Evolutionary conservation across 2,888 invertebrate species (phyloP), one percentile per base, ranked within the genome.

Genomic region (Aplocera efformata): DNA sequence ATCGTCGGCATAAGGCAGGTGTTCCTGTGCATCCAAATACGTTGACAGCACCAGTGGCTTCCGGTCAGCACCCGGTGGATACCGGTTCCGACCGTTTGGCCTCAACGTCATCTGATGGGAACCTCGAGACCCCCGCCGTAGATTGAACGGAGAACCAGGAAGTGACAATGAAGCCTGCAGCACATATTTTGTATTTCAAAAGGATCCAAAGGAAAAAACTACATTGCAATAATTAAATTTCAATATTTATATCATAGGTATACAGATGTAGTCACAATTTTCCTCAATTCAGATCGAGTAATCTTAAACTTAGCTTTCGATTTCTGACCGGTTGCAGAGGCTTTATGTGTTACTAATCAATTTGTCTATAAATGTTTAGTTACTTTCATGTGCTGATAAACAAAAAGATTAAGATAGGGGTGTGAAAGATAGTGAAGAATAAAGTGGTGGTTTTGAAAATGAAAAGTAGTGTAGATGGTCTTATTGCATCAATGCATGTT

Each of bases 1-100:
- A 88, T 98, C 98, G 79, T 98, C 98, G 42, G 98, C 98, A 78
- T 97, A 98, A 43, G 98, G 98, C 72, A 98, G 91, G 83, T 97
- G 97, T 89, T 97, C 96, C 82, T 96, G 95, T 59, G 96, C 96
- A 79, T 96, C 98, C 81, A 97, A 91, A 90, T 97, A 97, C 58
- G 97, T 97, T 67, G 96, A 97, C 58, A 97, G 91, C 56, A 98
- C 97, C 69, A 98, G 90, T 31, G 98, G 98, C 79, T 97, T 97
- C 56, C 96, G 92, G 84, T 98, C 98, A 39, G 94, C 94, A 45
- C 94, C 94, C 37, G 95, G 94, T 46, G 94, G 93, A 58, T 92
- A 92, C 72, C 96, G 94, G 47, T 93, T 90, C 53, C 96, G 91
- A 50, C 95, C 96, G 75, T 95, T 96, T 5, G 88, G 85, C 63